Evolutionary conservation across 2,888 invertebrate genomes (phyloP).

Genomic region (Ashinkailepas kermadecensis): DNA sequence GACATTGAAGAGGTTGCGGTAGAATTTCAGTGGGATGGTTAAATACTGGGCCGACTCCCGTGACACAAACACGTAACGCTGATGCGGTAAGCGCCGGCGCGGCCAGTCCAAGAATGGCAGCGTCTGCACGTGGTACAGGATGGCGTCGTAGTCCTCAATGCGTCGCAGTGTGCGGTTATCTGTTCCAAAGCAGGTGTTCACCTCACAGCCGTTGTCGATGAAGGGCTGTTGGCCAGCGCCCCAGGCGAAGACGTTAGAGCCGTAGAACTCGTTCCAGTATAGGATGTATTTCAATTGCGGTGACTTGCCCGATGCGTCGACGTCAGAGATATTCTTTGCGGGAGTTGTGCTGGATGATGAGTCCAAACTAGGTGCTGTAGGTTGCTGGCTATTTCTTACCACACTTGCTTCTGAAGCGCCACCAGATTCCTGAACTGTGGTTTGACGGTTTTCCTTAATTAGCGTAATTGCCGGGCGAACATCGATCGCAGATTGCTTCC

Average conservation of each 20-base stretch:
- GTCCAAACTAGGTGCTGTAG: too few species aligned
- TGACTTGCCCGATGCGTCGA: too few species aligned
- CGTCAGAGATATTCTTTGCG: too few species aligned
- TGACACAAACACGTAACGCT: slow-evolving; percentile 31
- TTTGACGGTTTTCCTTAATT: too few species aligned
- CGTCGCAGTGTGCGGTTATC: slow-evolving; percentile 28
- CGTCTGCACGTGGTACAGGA: slow-evolving; percentile 33
- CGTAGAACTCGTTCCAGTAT: slow-evolving; percentile 34
- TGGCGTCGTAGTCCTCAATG: slow-evolving; percentile 32
- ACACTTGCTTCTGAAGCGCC: too few species aligned
- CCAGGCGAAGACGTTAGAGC: slow-evolving; percentile 31
- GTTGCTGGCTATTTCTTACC: too few species aligned
- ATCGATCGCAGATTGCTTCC: too few species aligned
- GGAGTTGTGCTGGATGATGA: too few species aligned
- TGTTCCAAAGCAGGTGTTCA: slow-evolving; percentile 33
- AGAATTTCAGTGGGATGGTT: not conserved
- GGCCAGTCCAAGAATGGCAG: slow-evolving; percentile 19
- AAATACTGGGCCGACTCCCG: slow-evolving; percentile 29
- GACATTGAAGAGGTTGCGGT: slow-evolving; percentile 34
- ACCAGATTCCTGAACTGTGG: too few species aligned
- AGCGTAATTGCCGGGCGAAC: too few species aligned
- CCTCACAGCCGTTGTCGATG: slow-evolving; percentile 28
- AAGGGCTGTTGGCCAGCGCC: slow-evolving; percentile 33
- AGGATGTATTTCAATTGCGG: slow-evolving; percentile 28
- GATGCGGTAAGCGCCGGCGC: slow-evolving; percentile 22